Percentiles rank a stretch among this genome's conserved stretches.
phyloP scores from a whole-genome alignment of 23 tunicate genomes.

The Aplidium turbinatum region DNA sequence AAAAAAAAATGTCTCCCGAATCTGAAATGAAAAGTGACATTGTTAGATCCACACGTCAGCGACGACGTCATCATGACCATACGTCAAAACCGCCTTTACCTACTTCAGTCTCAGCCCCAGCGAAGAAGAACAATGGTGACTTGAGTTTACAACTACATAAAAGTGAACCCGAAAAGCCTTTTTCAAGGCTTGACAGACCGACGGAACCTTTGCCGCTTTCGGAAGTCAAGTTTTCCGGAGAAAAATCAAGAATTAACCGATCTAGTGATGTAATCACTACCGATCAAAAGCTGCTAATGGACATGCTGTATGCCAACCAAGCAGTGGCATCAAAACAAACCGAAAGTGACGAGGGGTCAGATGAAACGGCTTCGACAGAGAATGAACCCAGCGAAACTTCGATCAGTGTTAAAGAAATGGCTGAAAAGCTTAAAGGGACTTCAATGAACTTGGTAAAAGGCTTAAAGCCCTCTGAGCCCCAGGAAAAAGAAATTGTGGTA shows the following conservation, averaged over 20 bases:
- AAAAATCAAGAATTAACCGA: no score
- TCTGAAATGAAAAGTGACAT: background rate
- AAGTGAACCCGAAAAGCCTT: no score
- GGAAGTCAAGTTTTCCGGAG: no score
- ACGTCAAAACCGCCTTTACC: no score
- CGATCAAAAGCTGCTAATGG: slow-evolving; percentile 81
- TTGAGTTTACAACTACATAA: no score
- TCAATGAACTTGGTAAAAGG: background rate
- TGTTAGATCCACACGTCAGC: slow-evolving; percentile 3
- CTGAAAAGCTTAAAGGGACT: slow-evolving; percentile 27
- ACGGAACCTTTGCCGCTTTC: no score
- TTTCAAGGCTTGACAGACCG: no score
- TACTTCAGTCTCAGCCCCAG: no score
- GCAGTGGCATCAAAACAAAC: slow-evolving; percentile 58
- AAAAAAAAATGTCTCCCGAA: background rate
- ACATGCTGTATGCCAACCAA: slow-evolving; percentile 89
- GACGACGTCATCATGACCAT: slow-evolving; percentile 17
- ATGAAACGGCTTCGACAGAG: slow-evolving; percentile 22
- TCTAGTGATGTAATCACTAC: slow-evolving; percentile 55
- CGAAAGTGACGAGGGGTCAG: slow-evolving; percentile 82
- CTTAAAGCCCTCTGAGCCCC: background rate
- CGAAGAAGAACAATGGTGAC: no score
- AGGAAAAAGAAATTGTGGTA: background rate
- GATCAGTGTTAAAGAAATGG: slow-evolving; percentile 31
- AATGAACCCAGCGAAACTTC: background rate